Evolutionary conservation across 2,797 vertebrate genomes (phyloP), one percentile per base, ranked within the genome.

Genomic region (Cyclopterus lumpus): DNA sequence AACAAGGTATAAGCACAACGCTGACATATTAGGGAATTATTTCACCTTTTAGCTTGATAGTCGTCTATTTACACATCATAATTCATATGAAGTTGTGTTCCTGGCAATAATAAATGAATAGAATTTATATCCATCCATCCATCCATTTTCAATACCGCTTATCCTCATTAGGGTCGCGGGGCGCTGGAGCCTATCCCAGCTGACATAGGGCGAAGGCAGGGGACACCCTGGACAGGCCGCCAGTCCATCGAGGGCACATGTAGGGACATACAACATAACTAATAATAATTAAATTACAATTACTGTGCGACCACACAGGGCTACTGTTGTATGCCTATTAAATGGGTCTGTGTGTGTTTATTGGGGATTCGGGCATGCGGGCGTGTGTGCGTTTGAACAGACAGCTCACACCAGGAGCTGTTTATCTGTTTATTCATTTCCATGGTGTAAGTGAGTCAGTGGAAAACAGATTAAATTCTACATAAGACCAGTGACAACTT

Each of bases 391-490:
- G 28, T 59, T 62, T 55, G 55, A 58, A 34, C 57, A 57, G 18
- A 67, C 67, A 73, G 59, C 60, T 61, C 46, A 77, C 57, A 76
- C 55, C 48, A 61, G 66, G 40, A 40, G 22, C n/a, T n/a, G n/a
- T n/a, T n/a, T n/a, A n/a, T n/a, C 44, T 38, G 42, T 75, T 76
- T 79, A 49, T 73, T 82, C 67, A 83, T 89, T 91, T 78, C 68
- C 34, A 38, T 58, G 55, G 24, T 83, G 53, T 84, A 66, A 84
- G 57, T 63, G 70, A 80, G 65, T 85, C 68, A 74, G 76, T 59
- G 60, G 77, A 86, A 91, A 88, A 83, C 67, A 60, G 77, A 87
- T 87, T 77, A 79, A 81, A 82, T 84, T 86, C 70, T 66, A 30
- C 75, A 86, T 55, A 73, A 81, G 71, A 74, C 57, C 70, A 80